Evolutionary conservation across 53 echinoderm and acorn worm species (phyloP).

Genomic region (Henricia sp.): DNA sequence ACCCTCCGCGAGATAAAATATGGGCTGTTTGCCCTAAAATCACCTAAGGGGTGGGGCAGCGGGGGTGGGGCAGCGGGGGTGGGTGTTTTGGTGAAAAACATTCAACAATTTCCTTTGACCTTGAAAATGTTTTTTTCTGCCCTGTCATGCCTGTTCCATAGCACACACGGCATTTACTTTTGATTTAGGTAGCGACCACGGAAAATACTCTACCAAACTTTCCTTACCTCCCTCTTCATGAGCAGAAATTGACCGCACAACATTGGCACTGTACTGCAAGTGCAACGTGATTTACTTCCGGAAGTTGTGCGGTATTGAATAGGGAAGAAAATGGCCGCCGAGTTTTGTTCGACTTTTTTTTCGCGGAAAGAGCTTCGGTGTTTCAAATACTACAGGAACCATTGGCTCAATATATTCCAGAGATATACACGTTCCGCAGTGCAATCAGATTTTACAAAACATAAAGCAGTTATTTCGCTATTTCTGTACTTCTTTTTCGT

Average conservation of each 20-base stretch:
- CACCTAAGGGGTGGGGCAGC: too few relatives aligned
- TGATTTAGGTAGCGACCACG: background rate
- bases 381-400: background rate
- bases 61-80: too few relatives aligned
- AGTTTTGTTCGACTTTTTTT: background rate
- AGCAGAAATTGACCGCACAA: background rate
- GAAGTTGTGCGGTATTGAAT: constrained; percentile 28
- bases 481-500: background rate
- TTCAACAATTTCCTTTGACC: too few relatives aligned
- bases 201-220: background rate
- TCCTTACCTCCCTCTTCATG: background rate
- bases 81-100: too few relatives aligned
- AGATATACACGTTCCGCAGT: background rate
- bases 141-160: too few relatives aligned
- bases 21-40: too few relatives aligned
- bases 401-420: background rate
- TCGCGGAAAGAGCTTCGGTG: background rate
- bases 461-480: background rate
- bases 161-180: background rate
- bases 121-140: background rate
- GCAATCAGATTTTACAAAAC: background rate
- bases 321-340: constrained; percentile 23
- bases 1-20: too few relatives aligned
- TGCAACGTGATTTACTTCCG: constrained; percentile 34
- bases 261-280: too few relatives aligned